A percentile compares a stretch with the other conserved stretches of the same genome.
phyloP scores from a whole-genome alignment of 2,113 vertebrate genomes.

The Oncorhynchus mykiss region DNA sequence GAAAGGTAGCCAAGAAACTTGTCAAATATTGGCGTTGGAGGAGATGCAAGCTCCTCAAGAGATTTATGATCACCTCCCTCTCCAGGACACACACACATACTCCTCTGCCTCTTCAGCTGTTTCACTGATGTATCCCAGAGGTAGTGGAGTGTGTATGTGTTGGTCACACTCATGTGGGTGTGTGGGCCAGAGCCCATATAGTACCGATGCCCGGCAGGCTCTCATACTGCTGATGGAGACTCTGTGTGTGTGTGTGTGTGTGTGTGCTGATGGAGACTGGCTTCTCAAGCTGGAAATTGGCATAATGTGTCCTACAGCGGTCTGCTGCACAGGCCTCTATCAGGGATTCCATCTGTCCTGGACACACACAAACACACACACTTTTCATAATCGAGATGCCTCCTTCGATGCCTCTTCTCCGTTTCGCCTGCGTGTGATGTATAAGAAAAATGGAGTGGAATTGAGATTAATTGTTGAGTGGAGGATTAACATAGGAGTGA shows the following conservation, averaged over 20 bases:
- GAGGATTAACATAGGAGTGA: conserved; percentile 19
- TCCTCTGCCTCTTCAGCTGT: too few species aligned
- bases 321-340: conserved; percentile 51
- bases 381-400: background rate
- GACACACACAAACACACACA: conserved; percentile 14
- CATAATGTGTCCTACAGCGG: conserved; percentile 54
- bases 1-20: background rate
- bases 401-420: conserved; percentile 28
- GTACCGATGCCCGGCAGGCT: background rate
- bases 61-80: conserved; percentile 3
- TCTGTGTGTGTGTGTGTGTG: background rate
- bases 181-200: too few species aligned
- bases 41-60: conserved; percentile 19
- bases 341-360: conserved; percentile 46
- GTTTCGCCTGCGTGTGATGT: conserved; percentile 21
- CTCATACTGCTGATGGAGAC: too few species aligned
- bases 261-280: conserved; percentile 32
- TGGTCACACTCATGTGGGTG: too few species aligned
- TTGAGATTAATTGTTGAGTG: conserved; percentile 34
- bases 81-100: background rate
- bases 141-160: background rate
- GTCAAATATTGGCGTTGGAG: conserved; percentile 37
- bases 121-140: conserved; percentile 9
- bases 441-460: conserved; percentile 32
- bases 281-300: conserved; percentile 56